A percentile compares a stretch with the other conserved stretches of the same genome.
Evolutionary conservation across 1,140 invertebrate species (phyloP).

Genomic region (Antheraea pernyi): DNA sequence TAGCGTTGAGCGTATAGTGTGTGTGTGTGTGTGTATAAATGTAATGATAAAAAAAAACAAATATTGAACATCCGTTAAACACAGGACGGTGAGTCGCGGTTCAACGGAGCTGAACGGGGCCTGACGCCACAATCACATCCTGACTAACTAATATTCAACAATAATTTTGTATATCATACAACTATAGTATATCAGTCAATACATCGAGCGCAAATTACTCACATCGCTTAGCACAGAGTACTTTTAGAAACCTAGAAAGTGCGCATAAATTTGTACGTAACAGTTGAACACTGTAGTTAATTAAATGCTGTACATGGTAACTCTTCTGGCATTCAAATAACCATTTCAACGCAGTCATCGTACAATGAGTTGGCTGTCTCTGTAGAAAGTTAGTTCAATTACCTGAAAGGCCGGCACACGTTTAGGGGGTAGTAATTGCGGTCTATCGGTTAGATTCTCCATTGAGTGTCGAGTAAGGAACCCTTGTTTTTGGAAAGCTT

Average conservation of each 20-base stretch:
- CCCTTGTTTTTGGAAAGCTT: conserved; percentile 62
- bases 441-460: conserved; percentile 83
- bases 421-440: conserved; percentile 65
- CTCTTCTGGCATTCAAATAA: conserved; percentile 17
- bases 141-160: conserved; percentile 24
- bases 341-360: conserved; percentile 27
- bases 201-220: conserved; percentile 38
- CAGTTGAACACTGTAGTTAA: conserved; percentile 17
- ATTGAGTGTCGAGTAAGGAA: conserved; percentile 81
- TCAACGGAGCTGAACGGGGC: conserved; percentile 68
- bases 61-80: conserved; percentile 69
- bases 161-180: conserved; percentile 24
- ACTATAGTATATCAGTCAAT: conserved; percentile 34
- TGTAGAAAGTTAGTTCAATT: conserved; percentile 63
- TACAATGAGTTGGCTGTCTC: conserved; percentile 40
- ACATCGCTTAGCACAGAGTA: conserved; percentile 54
- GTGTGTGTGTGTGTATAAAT: conserved; percentile 18
- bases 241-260: conserved; percentile 61
- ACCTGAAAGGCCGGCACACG: conserved; percentile 71
- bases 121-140: conserved; percentile 28
- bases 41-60: conserved; percentile 34
- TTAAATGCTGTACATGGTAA: no score
- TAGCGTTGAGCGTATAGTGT: no score
- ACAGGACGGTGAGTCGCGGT: conserved; percentile 61
- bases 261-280: conserved; percentile 34